phyloP scores from a whole-genome alignment of 1,140 invertebrate genomes.

The Trichonephila clavata region DNA sequence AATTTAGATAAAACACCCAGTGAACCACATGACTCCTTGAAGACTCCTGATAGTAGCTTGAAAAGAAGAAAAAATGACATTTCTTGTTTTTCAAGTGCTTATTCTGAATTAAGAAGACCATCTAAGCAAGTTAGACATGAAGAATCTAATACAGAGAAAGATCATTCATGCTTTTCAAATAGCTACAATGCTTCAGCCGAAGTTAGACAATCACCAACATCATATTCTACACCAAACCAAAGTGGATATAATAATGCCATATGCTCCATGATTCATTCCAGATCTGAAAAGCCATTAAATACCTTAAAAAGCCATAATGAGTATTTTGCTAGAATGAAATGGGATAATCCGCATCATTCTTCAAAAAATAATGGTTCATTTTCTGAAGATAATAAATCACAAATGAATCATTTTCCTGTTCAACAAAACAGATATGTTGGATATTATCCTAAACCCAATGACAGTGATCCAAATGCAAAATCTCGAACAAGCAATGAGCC shows the following conservation, averaged over 20 bases:
- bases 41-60: background rate
- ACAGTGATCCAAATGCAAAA: background rate
- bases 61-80: background rate
- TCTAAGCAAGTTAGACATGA: background rate
- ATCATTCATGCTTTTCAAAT: background rate
- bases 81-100: background rate
- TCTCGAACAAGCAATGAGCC: background rate
- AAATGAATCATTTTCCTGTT: background rate
- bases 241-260: background rate
- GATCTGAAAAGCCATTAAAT: background rate
- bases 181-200: background rate
- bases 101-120: background rate
- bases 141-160: background rate
- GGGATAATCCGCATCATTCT: background rate
- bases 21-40: background rate
- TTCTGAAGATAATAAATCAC: background rate
- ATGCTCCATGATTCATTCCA: background rate
- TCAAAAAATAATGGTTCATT: background rate
- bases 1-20: background rate
- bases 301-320: background rate
- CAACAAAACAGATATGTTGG: background rate
- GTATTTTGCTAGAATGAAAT: background rate
- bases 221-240: background rate
- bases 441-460: background rate
- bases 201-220: background rate